Percentiles rank a stretch among this genome's conserved stretches.
phyloP scores from a whole-genome alignment of 2,113 vertebrate species.

The Triplophysa tibetana region DNA sequence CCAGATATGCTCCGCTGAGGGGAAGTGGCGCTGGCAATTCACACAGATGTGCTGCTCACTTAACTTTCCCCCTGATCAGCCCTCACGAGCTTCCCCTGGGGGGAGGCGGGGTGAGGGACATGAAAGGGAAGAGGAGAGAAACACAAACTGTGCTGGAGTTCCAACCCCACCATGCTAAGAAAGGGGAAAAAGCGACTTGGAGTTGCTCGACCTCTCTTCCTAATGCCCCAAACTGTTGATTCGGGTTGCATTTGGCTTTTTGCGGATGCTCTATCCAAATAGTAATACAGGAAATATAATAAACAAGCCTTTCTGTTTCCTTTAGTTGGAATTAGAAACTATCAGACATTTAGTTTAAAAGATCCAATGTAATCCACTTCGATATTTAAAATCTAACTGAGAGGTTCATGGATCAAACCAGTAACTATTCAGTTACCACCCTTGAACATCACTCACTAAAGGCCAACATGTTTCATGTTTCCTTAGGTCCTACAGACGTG shows the following conservation, averaged over 20 bases:
- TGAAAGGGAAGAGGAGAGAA: conserved; percentile 42
- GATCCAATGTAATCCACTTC: no score
- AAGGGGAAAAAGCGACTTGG: conserved; percentile 1
- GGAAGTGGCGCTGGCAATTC: conserved; percentile 55
- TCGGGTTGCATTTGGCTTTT: no score
- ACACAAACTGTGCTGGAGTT: conserved; percentile 54
- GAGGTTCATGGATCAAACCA: no score
- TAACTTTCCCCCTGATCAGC: conserved; percentile 53
- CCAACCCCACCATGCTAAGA: not conserved
- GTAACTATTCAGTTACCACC: no score
- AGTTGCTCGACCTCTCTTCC: conserved; percentile 1
- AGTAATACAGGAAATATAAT: no score
- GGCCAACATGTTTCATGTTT: not conserved
- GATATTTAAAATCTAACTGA: no score
- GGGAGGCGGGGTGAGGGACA: conserved; percentile 46
- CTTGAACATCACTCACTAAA: not conserved
- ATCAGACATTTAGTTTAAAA: no score
- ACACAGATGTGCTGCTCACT: conserved; percentile 64
- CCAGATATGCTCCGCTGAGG: conserved; percentile 55
- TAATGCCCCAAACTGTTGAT: no score
- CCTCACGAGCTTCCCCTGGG: conserved; percentile 25
- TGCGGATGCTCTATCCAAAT: no score
- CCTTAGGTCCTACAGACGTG: conserved; percentile 86
- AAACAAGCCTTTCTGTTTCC: no score
- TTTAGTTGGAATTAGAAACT: no score